Base-by-base conservation (phyloP, 2,888 invertebrate species). In the Aricia artaxerxes region DNA sequence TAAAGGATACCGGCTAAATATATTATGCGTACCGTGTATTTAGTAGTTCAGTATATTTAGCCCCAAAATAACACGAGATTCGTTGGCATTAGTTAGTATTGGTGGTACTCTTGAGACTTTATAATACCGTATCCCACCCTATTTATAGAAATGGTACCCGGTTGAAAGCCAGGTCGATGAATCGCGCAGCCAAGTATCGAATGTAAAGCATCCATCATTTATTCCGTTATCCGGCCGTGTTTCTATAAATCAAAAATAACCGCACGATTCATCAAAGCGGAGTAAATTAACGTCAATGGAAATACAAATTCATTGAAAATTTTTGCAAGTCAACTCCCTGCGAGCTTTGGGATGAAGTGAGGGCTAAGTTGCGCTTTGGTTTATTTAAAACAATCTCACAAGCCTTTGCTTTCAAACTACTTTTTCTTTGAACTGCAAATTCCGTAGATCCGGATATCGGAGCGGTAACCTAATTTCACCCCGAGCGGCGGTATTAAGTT, bases 341-440 rank as follows among this genome's bases (percentile, higher is more conserved):
- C 75, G 64, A 35, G 80, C 77, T 69, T 60, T 76, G 73, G 78
- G 35, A 76, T 57, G 76, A 76, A 76, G 76, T 76, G 76, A 53
- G 57, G 76, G 49, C 49, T 76, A 31, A 38, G 76, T 76, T 76
- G 76, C 35, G 77, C 78, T 78, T 76, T 31, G 73, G 77, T 77
- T 60, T 78, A 77, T 79, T 81, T 77, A 73, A 79, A 77, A 69
- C 73, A 73, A 60, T 78, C 79, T 78, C 77, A 79, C 81, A 78
- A 79, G 81, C 79, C 77, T 81, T 81, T 78, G 79, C 79, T 81
- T 79, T 81, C 78, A 81, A 79, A 79, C 73, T 73, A 53, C 79
- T 78, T 78, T 78, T 79, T 77, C 78, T 79, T 81, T 79, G 73
- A 73, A 73, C 78, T 80, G 78, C 78, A 73, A 78, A 57, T 64